A percentile compares a stretch with the other conserved stretches of the same genome.
phyloP scores from a whole-genome alignment of 1,140 invertebrate species.

The Zaprionus kolodkinae region DNA sequence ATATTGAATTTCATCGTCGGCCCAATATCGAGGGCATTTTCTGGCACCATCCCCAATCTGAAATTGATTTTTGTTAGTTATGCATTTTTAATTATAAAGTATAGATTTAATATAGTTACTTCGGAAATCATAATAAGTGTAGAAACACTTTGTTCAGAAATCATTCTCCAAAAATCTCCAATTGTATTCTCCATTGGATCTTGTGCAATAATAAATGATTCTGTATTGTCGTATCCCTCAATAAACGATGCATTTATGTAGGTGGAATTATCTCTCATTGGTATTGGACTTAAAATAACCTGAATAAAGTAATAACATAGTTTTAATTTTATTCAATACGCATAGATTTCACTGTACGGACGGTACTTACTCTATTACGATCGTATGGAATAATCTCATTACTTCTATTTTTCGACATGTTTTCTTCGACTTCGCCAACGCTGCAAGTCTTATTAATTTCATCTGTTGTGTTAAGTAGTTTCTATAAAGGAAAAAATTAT shows the following conservation, averaged over 20 bases:
- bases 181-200: constrained; percentile 95
- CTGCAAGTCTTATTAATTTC: constrained; percentile 93
- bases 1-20: constrained; percentile 92
- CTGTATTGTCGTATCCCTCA: constrained; percentile 96
- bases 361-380: constrained; percentile 91
- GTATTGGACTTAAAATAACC: constrained; percentile 88
- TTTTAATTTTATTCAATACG: neutral
- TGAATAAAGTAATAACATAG: constrained; percentile 21
- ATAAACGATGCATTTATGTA: constrained; percentile 99
- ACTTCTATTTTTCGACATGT: constrained; percentile 94
- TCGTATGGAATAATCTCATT: constrained; percentile 96
- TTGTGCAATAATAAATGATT: constrained; percentile 97
- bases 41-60: constrained; percentile 89
- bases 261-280: constrained; percentile 94
- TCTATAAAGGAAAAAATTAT: constrained; percentile 85
- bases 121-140: constrained; percentile 98
- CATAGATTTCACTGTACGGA: neutral
- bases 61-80: constrained; percentile 32
- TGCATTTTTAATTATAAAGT: neutral
- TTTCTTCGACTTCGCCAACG: constrained; percentile 92
- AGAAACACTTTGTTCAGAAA: constrained; percentile 95
- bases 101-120: constrained; percentile 85
- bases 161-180: constrained; percentile 98
- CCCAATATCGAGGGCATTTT: constrained; percentile 96
- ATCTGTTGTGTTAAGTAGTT: constrained; percentile 90